Evolutionary conservation across 2,113 vertebrate genomes (phyloP).

Genomic region (Hemibagrus wyckioides): DNA sequence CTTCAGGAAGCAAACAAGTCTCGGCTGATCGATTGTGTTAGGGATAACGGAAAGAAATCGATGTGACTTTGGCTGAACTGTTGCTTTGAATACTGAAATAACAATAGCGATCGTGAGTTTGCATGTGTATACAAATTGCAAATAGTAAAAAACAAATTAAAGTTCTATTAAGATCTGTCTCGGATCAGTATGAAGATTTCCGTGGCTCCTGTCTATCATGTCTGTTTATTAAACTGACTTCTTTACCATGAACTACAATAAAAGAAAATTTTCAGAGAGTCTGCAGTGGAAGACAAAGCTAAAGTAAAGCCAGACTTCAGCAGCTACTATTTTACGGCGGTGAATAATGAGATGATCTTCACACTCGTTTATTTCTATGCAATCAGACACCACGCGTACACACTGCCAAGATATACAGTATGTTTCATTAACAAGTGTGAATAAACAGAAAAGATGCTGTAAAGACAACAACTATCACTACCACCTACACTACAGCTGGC

Average conservation of each 20-base stretch:
- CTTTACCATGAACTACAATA: background rate
- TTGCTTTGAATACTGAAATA: background rate
- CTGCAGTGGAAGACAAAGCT: background rate
- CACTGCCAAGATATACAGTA: background rate
- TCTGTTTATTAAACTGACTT: too few relatives aligned
- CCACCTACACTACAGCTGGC: background rate
- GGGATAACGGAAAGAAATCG: background rate
- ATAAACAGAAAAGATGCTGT: background rate
- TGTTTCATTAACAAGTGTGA: background rate
- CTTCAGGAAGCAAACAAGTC: background rate
- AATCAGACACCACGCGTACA: background rate
- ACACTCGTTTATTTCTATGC: background rate
- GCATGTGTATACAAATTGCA: background rate
- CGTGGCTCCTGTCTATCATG: background rate
- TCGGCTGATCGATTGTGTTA: background rate
- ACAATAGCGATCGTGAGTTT: background rate
- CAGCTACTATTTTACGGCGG: slow-evolving; percentile 31
- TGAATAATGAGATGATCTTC: slow-evolving; percentile 42
- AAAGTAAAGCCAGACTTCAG: background rate
- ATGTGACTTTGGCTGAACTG: background rate
- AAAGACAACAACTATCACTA: background rate
- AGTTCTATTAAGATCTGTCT: background rate
- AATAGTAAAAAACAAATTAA: background rate
- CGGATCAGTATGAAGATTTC: background rate
- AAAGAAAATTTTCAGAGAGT: background rate